Conservation (phyloP, 2,888 invertebrate genomes). For the Clistopyga incitator region DNA sequence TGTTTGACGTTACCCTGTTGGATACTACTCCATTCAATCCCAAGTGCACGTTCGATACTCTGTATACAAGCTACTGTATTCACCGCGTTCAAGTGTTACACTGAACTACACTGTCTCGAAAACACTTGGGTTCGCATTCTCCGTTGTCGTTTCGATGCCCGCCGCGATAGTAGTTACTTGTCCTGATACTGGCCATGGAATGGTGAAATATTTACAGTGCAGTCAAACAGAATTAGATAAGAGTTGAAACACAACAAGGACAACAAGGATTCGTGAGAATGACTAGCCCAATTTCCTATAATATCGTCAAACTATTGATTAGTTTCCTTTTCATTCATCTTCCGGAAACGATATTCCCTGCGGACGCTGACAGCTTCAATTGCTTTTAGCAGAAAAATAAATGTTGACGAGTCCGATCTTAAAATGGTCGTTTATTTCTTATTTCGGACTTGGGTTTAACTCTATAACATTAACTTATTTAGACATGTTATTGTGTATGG, state of each 20-base stretch:
- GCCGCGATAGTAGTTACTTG: not conserved
- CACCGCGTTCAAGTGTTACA: slow-evolving; percentile 3
- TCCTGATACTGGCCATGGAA: not conserved
- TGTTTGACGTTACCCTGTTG: slow-evolving; percentile 19
- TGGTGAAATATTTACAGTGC: not conserved
- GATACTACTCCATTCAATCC: not conserved
- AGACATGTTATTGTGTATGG: too few relatives aligned
- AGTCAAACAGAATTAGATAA: slow-evolving; percentile 1
- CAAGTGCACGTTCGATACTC: not conserved
- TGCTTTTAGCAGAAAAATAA: too few relatives aligned
- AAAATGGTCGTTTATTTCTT: too few relatives aligned
- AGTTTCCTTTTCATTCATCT: not conserved
- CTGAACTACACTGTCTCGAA: not conserved
- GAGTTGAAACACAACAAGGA: not conserved
- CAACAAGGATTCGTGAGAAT: not conserved
- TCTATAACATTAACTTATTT: too few relatives aligned
- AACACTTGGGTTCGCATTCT: slow-evolving; percentile 14
- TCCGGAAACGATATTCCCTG: not conserved
- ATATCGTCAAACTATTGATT: slow-evolving; percentile 1
- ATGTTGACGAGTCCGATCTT: too few relatives aligned
- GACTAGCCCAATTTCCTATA: not conserved
- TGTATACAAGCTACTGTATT: not conserved
- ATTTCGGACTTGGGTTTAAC: too few relatives aligned
- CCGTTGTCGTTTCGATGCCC: not conserved
- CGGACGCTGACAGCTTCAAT: too few relatives aligned